phyloP scores from a whole-genome alignment of 2,797 vertebrate species.

The Gila robusta region DNA sequence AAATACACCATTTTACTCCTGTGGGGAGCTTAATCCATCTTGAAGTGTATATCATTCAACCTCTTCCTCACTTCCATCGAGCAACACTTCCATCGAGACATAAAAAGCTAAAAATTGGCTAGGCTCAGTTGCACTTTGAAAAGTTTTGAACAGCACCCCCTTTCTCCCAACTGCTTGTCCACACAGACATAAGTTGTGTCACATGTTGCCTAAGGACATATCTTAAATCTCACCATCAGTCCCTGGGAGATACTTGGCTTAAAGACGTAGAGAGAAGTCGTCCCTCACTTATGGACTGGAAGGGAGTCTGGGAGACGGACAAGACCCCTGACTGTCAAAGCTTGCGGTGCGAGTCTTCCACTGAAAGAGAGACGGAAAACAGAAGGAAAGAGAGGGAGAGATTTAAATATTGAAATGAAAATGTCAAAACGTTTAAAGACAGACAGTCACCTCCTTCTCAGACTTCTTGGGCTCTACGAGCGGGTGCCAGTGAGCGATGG shows the following conservation, averaged over 20 bases:
- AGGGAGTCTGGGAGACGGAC: slow-evolving; percentile 84
- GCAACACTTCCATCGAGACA: slow-evolving; percentile 17
- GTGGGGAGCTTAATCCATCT: slow-evolving; percentile 13
- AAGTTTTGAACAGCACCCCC: slow-evolving; percentile 8
- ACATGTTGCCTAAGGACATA: slow-evolving; percentile 34
- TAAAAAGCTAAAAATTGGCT: slow-evolving; percentile 18
- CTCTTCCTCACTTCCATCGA: not conserved
- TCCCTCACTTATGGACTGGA: slow-evolving; percentile 76
- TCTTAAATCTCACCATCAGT: slow-evolving; percentile 27
- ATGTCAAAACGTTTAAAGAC: not conserved
- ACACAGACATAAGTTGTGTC: slow-evolving; percentile 38
- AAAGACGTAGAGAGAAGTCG: slow-evolving; percentile 11
- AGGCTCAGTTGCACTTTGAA: slow-evolving; percentile 39
- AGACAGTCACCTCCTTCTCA: slow-evolving; percentile 82
- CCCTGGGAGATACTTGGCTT: slow-evolving; percentile 39
- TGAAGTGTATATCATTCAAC: slow-evolving; percentile 6
- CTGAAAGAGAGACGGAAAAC: slow-evolving; percentile 65
- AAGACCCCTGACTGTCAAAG: slow-evolving; percentile 87
- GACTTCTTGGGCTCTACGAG: slow-evolving; percentile 87
- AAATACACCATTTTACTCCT: slow-evolving; percentile 19
- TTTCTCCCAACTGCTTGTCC: slow-evolving; percentile 26
- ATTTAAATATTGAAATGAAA: not conserved
- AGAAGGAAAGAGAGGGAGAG: not conserved
- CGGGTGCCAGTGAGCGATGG: slow-evolving; percentile 88
- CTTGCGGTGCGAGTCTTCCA: slow-evolving; percentile 86